Evolutionary conservation across 2,797 vertebrate genomes (phyloP), one percentile per base, ranked within the genome.

Genomic region (Xiphophorus birchmanni): DNA sequence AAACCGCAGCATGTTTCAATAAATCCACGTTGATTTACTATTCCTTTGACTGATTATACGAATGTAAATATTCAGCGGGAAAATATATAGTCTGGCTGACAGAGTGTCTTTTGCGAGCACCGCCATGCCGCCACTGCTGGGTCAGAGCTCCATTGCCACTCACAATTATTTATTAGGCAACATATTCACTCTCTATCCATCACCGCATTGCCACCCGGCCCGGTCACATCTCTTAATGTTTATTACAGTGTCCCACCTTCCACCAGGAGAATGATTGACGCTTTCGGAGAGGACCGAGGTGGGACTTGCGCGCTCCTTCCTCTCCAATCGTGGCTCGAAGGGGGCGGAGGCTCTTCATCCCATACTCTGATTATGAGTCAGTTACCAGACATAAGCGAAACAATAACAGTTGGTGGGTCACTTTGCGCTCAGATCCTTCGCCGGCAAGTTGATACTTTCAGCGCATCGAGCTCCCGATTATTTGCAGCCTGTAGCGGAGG

Each of bases 141-240:
- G 93, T 93, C 93, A 93, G 88, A 92, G 92, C 92, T 90, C 75
- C 90, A 88, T 88, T 92, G 94, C 93, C 95, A 94, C 91, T 94
- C 94, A 91, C 91, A 91, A 86, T 94, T 95, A 95, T 95, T 95
- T 95, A 95, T 95, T 95, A 95, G 94, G 93, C 93, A 89, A 91
- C 93, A 94, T 95, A 94, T 95, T 94, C 94, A 92, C 91, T 93
- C 92, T 93, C 94, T 92, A 95, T 95, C 95, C 94, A 94, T 95
- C 95, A 95, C 94, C 80, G 90, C 79, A 84, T 88, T 89, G 93
- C 94, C 94, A 93, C 94, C 92, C 90, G 90, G 90, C 87, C 91
- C 90, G 94, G 92, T 95, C 94, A 94, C 94, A 94, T 95, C 93
- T 94, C 94, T 95, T 95, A 92, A 94, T 93, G 94, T 95, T 95